phyloP scores from a whole-genome alignment of 2,797 vertebrate species.

The Sebastes trivittatus region DNA sequence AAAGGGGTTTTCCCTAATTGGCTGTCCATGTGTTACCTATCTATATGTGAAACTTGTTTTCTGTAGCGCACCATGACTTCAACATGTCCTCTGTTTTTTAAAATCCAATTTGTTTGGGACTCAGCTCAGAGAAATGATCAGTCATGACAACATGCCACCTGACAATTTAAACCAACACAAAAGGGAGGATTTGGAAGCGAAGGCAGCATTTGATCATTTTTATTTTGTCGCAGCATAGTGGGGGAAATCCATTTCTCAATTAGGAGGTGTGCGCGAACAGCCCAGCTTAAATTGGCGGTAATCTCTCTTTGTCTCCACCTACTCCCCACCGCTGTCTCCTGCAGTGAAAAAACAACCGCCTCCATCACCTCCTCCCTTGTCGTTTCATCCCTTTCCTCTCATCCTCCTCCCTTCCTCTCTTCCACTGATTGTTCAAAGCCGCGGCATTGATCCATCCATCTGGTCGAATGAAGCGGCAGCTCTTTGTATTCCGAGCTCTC shows the following conservation, averaged over 20 bases:
- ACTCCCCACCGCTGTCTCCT: neutral
- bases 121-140: constrained; percentile 24
- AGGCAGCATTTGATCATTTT: constrained; percentile 8
- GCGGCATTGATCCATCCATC: constrained; percentile 27
- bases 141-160: neutral
- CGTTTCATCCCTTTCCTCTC: constrained; percentile 4
- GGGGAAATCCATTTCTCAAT: constrained; percentile 26
- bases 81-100: neutral
- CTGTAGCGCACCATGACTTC: neutral
- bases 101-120: neutral
- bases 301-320: constrained; percentile 11
- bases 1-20: neutral
- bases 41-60: neutral
- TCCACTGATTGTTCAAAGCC: constrained; percentile 2
- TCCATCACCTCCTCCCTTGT: constrained; percentile 1
- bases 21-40: neutral
- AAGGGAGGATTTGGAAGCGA: neutral
- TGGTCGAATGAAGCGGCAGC: neutral
- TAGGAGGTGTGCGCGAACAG: neutral
- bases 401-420: neutral
- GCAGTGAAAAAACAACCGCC: constrained; percentile 2
- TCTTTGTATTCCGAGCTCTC: neutral
- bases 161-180: neutral
- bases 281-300: constrained; percentile 7
- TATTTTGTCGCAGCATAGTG: neutral